Evolutionary conservation across 2,888 invertebrate genomes (phyloP), one percentile per base, ranked within the genome.

Genomic region (Hydriomena furcata): DNA sequence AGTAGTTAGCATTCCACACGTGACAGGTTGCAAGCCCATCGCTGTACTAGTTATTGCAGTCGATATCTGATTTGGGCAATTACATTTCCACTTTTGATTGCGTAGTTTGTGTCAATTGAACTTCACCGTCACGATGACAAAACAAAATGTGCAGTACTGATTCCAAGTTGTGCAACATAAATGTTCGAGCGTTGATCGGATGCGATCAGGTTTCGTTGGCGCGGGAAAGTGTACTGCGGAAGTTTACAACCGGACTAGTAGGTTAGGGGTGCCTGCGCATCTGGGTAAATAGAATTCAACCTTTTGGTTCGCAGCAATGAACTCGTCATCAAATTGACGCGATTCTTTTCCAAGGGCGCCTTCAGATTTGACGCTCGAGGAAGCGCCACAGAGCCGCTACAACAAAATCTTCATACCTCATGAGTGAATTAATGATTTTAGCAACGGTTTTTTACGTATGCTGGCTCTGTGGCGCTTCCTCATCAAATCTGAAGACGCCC

Each of bases 171-270:
- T 53, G 51, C 51, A 57, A 53, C 31, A 38, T 55, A 44, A n/a
- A 45, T 52, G 59, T 51, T 43, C 37, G 5, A 27, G 50, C 41
- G 46, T 28, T 30, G 45, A 36, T 56, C 43, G 37, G 47, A 53
- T 53, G 46, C 57, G 57, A 58, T 56, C 49, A 50, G 45, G 49
- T 63, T 65, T 59, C 44, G 52, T 34, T 32, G 24, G 21, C 27
- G 17, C 34, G 48, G 60, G 68, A 68, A 71, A 70, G 71, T 70
- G 53, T 61, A 58, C 58, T 65, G 43, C 58, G 64, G 60, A 60
- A 54, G 57, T 55, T 55, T 47, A 58, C 61, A 65, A 65, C 63
- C 59, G 56, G 64, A 65, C 59, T 64, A 63, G 55, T 63, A 50
- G 61, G 60, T 64, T 58, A 66, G 54, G 60, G 58, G 52, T 58